Conservation (phyloP, 35 echinoderm and acorn worm genomes). For the Eucidaris tribuloides region DNA sequence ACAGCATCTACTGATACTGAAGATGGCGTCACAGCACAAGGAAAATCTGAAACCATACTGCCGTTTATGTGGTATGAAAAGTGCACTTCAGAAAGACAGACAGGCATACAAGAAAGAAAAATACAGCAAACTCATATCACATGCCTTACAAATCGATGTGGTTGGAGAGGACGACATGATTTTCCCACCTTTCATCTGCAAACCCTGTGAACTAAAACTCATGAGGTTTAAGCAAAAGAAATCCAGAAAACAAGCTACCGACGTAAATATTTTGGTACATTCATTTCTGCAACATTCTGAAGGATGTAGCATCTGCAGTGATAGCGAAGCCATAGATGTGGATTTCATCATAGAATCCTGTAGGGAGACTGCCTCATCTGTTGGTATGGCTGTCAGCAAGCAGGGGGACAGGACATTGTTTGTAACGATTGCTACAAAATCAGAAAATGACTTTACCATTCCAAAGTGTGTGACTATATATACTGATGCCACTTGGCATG, state of each 20-base stretch:
- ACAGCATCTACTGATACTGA: too few relatives aligned
- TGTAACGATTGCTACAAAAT: not conserved
- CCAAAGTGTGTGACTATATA: not conserved
- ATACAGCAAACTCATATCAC: not conserved
- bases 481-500: not conserved
- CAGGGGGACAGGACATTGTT: slow-evolving; percentile 20
- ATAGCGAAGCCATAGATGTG: not conserved
- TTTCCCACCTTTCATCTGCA: not conserved
- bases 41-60: not conserved
- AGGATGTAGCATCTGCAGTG: not conserved
- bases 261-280: not conserved
- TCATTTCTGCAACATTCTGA: not conserved
- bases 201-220: not conserved
- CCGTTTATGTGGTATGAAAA: not conserved
- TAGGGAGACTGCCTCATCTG: not conserved
- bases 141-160: not conserved
- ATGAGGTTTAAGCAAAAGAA: not conserved
- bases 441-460: not conserved
- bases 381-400: not conserved
- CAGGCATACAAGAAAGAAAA: not conserved
- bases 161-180: not conserved
- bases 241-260: not conserved
- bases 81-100: not conserved
- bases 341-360: not conserved
- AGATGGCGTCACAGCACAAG: slow-evolving; percentile 14